Percentiles rank a stretch among this genome's conserved stretches.
Evolutionary conservation across 2,888 invertebrate genomes (phyloP).

Genomic region (Theretra japonica): DNA sequence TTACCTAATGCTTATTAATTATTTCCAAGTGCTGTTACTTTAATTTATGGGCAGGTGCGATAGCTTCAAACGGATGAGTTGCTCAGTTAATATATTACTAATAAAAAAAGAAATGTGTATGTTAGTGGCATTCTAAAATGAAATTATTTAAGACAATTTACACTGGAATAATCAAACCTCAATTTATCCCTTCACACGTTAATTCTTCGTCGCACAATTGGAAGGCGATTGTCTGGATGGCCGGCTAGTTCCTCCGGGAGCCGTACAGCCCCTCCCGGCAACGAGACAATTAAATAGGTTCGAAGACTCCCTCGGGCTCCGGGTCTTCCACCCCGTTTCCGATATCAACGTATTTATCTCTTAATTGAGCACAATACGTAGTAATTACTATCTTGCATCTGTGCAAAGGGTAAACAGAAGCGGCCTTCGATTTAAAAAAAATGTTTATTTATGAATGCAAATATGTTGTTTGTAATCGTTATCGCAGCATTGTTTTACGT

Average conservation of each 20-base stretch:
- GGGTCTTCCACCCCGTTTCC: constrained; percentile 11
- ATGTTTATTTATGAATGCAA: not conserved
- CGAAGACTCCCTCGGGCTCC: not conserved
- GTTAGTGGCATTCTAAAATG: no score
- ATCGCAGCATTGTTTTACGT: not conserved
- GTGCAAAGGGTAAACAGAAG: not conserved
- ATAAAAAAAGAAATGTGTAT: no score
- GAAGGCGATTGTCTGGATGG: constrained; percentile 9
- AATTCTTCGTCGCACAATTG: not conserved
- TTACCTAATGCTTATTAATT: no score
- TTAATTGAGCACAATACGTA: constrained; percentile 25
- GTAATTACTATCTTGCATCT: constrained; percentile 17
- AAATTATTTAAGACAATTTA: no score
- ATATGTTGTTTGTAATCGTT: not conserved
- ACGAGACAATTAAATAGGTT: constrained; percentile 23
- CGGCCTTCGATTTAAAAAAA: not conserved
- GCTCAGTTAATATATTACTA: no score
- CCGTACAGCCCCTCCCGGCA: no score
- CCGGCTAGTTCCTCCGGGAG: not conserved
- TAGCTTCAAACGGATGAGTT: no score
- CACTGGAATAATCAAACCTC: not conserved
- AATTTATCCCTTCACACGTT: not conserved
- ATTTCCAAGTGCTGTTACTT: no score
- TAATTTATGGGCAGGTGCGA: no score
- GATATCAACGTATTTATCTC: constrained; percentile 25